Percentiles rank a stretch among this genome's conserved stretches.
Evolutionary conservation across 2,797 vertebrate species (phyloP).

Genomic region (Gorsachius magnificus): DNA sequence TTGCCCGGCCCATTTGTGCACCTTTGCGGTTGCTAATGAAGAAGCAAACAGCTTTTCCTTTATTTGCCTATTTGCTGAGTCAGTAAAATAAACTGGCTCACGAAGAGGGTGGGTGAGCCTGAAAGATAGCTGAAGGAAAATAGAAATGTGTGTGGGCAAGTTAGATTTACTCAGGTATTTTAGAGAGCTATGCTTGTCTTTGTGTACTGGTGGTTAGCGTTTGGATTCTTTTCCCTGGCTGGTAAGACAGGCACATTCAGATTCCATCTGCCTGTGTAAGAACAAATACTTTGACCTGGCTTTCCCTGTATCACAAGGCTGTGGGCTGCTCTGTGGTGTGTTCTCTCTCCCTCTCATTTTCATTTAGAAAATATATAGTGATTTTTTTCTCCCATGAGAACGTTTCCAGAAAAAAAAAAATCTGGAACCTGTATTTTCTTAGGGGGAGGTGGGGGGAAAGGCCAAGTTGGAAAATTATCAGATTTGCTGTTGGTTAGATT

Average conservation of each 20-base stretch:
- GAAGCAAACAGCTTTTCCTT: not conserved
- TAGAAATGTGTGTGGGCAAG: not conserved
- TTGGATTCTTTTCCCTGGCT: rapidly evolving
- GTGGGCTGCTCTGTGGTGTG: not conserved
- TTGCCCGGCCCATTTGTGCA: not conserved
- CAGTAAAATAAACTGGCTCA: not conserved
- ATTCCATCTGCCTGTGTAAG: not conserved
- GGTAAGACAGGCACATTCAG: not conserved
- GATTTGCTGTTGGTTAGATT: not conserved
- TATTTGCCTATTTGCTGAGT: not conserved
- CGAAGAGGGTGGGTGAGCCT: no score
- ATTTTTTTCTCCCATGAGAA: not conserved
- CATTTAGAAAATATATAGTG: not conserved
- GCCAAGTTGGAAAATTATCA: not conserved
- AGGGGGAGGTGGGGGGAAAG: not conserved
- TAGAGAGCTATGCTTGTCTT: not conserved
- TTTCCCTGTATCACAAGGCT: not conserved
- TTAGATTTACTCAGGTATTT: not conserved
- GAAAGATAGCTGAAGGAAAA: not conserved
- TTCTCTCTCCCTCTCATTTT: not conserved
- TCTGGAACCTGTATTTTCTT: not conserved
- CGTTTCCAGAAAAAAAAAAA: not conserved
- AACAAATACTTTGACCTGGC: not conserved
- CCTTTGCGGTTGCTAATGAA: not conserved
- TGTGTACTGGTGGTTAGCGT: not conserved